Conservation (phyloP, 2,797 vertebrate species). For the Synaphobranchus kaupii region DNA sequence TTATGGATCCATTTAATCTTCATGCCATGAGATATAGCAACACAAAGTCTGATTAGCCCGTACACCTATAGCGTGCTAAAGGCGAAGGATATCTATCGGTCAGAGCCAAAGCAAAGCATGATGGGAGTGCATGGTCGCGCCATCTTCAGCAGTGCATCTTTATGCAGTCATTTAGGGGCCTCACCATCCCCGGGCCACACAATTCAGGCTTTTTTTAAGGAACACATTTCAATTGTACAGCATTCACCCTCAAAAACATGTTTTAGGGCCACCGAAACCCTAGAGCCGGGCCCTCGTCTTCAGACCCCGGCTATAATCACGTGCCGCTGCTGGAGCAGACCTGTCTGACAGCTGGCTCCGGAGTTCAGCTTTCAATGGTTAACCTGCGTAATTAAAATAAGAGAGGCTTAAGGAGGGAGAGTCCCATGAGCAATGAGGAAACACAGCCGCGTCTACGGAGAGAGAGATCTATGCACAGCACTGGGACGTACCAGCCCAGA, state of each 20-base stretch:
- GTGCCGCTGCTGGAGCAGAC: background rate
- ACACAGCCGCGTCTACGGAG: background rate
- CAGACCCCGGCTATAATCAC: background rate
- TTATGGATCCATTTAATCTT: background rate
- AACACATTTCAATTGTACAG: background rate
- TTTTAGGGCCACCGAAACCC: background rate
- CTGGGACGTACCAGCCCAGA: background rate
- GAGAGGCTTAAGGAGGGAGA: slow-evolving; percentile 1
- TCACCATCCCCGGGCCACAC: background rate
- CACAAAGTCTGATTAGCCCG: background rate
- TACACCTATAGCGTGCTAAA: background rate
- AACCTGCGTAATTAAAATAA: slow-evolving; percentile 26
- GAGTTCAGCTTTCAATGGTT: background rate
- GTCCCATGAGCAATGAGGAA: background rate
- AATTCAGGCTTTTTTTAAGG: background rate
- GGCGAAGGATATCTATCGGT: background rate
- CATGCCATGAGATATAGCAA: background rate
- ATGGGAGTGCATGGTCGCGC: background rate
- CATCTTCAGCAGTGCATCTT: background rate
- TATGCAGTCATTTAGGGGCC: background rate
- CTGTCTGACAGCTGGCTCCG: background rate
- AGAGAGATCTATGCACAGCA: background rate
- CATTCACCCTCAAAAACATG: background rate
- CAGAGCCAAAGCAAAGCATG: background rate
- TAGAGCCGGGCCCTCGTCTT: background rate